Evolutionary conservation across 2,797 vertebrate genomes (phyloP).

Genomic region (Falco biarmicus): DNA sequence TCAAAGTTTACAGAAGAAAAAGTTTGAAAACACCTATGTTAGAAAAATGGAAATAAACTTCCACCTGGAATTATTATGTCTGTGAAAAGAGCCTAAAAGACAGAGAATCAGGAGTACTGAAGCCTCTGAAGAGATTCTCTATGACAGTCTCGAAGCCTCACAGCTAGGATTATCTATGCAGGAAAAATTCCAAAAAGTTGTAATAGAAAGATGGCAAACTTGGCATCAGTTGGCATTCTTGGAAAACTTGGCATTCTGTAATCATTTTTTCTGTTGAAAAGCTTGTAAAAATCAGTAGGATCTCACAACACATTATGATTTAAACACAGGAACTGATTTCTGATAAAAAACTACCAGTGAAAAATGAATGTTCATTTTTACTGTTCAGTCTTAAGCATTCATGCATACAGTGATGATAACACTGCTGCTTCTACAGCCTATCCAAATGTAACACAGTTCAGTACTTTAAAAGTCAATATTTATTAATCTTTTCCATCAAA

Average conservation of each 20-base stretch:
- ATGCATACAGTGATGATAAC: not conserved
- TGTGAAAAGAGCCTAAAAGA: not conserved
- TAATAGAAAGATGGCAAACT: not conserved
- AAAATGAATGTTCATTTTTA: not conserved
- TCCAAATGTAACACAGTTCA: not conserved
- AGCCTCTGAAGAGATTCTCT: not conserved
- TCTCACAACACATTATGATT: not conserved
- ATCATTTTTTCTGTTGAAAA: not conserved
- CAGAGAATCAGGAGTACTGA: not conserved
- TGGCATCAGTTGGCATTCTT: too few species aligned
- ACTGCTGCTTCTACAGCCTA: not conserved
- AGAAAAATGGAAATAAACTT: not conserved
- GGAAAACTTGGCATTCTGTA: not conserved
- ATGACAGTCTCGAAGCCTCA: not conserved
- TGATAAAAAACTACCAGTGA: not conserved
- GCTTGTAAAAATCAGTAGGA: not conserved
- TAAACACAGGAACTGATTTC: not conserved
- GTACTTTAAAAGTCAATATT: not conserved
- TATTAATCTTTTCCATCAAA: not conserved
- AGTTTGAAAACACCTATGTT: not conserved
- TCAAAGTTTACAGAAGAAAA: not conserved
- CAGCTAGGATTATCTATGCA: not conserved
- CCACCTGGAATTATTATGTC: not conserved
- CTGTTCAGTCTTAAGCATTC: not conserved
- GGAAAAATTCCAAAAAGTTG: not conserved